Base-by-base conservation (phyloP, 1,140 invertebrate species). In the Ceratosolen solmsi region DNA sequence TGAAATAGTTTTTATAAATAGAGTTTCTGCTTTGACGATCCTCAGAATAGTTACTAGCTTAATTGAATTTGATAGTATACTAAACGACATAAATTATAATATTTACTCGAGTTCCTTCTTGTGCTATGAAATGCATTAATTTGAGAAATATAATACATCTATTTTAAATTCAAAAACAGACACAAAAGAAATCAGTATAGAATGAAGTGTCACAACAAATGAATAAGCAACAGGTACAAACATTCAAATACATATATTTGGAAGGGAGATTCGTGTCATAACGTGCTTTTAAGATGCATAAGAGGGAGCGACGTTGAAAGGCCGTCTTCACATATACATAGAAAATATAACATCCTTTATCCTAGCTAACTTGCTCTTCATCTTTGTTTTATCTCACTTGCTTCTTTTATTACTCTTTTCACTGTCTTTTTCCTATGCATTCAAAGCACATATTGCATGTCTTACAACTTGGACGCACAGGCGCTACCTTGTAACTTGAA, bases 171-270 rank as follows among this genome's bases (percentile, higher is more conserved):
- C 5, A 46, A 13, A 7, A 46, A 7, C 41, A 46, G 41, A 46
- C 5, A 13, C 51, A 80, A 77, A 82, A 46, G 71, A 81, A 71
- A 82, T 75, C 83, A 85, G 82, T 80, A 83, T 77, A 84, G 84
- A 82, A 82, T 84, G n/a, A 77, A 77, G 41, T 77, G n/a, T 15
- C 74, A 82, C 85, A 88, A 89, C 86, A 89, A 89, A 85, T 82
- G 85, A 86, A 87, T 87, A 85, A 90, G 89, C 89, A 89, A 90
- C 88, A 89, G 89, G 89, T 90, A 87, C n/a, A n/a, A n/a, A n/a
- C n/a, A n/a, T 83, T 80, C 84, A 85, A 84, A 84, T 78, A 84
- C 86, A 85, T 80, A 86, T 68, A 70, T 84, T 1, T 4, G 25
- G 8, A 25, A 38, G 13, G 7, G 60, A 51, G 41, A n/a, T n/a